phyloP scores from a whole-genome alignment of 2,113 vertebrate species.

The Lynx canadensis region DNA sequence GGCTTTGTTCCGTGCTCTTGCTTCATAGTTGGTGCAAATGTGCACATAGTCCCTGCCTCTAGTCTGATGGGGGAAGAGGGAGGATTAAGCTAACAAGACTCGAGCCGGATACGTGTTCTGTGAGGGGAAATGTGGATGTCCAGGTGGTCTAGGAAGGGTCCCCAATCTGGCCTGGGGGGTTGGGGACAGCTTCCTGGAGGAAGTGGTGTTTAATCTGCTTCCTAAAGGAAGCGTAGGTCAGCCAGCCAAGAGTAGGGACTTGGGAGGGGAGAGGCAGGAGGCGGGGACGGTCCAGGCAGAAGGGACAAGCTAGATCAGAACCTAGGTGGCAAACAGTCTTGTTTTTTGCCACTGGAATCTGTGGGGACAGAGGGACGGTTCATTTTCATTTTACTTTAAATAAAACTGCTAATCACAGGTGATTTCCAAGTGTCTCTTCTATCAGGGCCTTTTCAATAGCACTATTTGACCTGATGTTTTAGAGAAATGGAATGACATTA shows the following conservation, averaged over 20 bases:
- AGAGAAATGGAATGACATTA: neutral
- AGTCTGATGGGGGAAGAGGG: neutral
- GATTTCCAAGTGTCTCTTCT: slow-evolving; percentile 2
- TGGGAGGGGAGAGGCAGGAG: accelerated
- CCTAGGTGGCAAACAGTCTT: neutral
- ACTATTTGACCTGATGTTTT: neutral
- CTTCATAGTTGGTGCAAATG: accelerated
- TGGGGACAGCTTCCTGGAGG: neutral
- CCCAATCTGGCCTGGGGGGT: neutral
- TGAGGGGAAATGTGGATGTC: neutral
- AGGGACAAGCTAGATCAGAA: too few species aligned
- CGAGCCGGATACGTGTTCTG: too few species aligned
- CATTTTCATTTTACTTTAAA: slow-evolving; percentile 31
- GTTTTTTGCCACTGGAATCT: neutral
- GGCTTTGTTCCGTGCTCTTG: accelerated
- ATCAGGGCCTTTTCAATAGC: neutral
- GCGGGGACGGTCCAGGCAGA: accelerated
- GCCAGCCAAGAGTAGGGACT: neutral
- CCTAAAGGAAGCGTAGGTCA: neutral
- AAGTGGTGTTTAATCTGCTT: neutral
- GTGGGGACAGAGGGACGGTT: neutral
- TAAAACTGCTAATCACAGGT: neutral
- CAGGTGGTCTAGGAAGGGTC: too few species aligned
- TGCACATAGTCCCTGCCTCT: accelerated
- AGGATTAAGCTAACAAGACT: neutral